Percentiles rank a stretch among this genome's conserved stretches.
These are phyloP conservation scores for Pantherophis guttatus DNA, from an alignment of 2,113 vertebrate species.

Conservation along the genomic window DNA sequence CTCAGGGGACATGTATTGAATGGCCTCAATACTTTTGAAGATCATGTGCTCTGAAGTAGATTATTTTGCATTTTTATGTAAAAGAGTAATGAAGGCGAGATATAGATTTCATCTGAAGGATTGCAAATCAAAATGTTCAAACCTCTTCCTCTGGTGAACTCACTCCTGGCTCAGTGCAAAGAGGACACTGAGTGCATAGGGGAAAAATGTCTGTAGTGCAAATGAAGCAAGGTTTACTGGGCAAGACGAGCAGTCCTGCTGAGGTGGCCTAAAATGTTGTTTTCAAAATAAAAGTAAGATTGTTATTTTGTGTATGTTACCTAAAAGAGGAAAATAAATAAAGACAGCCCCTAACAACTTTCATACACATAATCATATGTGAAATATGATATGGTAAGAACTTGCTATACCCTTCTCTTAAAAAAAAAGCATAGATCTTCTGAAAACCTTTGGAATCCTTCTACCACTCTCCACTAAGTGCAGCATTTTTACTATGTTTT, in stretches of 20 bases:
- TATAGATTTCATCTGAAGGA: background rate
- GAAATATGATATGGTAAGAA: background rate
- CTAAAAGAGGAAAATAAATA: background rate
- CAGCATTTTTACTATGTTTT: background rate
- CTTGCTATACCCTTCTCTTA: background rate
- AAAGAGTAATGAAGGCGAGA: background rate
- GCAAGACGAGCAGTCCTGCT: background rate
- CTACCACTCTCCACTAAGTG: background rate
- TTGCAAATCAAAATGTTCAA: background rate
- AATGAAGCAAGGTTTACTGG: background rate
- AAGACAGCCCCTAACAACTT: background rate
- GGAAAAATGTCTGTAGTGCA: background rate
- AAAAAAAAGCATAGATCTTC: background rate
- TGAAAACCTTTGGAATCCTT: background rate
- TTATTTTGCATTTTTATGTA: background rate
- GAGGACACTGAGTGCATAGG: background rate
- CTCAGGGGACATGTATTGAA: background rate
- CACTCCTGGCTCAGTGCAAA: background rate
- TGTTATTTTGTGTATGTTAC: background rate
- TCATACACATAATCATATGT: background rate
- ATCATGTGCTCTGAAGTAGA: background rate
- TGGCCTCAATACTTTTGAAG: background rate
- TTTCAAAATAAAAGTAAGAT: background rate
- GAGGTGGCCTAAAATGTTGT: background rate
- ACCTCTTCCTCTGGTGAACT: background rate